Evolutionary conservation across 2,113 vertebrate genomes (phyloP).

Genomic region (Paradoxurus hermaphroditus): DNA sequence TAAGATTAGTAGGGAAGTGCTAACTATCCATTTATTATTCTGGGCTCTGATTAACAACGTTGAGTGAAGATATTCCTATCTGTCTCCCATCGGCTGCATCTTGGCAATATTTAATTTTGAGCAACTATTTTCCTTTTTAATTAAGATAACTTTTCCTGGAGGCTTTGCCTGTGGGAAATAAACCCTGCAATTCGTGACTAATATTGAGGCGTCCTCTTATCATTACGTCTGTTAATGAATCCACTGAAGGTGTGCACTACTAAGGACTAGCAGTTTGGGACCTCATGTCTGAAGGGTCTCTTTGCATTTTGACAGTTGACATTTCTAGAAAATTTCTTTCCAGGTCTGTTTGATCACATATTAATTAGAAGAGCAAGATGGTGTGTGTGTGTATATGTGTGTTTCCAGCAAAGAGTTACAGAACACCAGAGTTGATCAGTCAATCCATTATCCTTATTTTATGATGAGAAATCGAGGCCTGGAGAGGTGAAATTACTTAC

Average conservation of each 20-base stretch:
- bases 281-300: background rate
- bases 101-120: slow-evolving; percentile 48
- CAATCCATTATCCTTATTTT: background rate
- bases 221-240: background rate
- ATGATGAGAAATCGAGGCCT: background rate
- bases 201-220: background rate
- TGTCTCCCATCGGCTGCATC: background rate
- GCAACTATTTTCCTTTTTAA: slow-evolving; percentile 51
- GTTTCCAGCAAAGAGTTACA: background rate
- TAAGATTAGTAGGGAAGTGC: background rate
- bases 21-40: background rate
- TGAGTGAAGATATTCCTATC: background rate
- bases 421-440: background rate
- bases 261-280: background rate
- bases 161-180: background rate
- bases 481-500: background rate
- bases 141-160: slow-evolving; percentile 43
- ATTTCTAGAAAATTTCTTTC: background rate
- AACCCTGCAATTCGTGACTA: background rate
- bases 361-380: background rate
- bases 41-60: background rate
- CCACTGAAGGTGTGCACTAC: background rate
- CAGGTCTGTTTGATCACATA: background rate
- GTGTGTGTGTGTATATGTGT: background rate
- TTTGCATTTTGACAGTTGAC: background rate